Base-by-base conservation (phyloP, 2,797 vertebrate species). In the Rhyacichthys aspro region DNA sequence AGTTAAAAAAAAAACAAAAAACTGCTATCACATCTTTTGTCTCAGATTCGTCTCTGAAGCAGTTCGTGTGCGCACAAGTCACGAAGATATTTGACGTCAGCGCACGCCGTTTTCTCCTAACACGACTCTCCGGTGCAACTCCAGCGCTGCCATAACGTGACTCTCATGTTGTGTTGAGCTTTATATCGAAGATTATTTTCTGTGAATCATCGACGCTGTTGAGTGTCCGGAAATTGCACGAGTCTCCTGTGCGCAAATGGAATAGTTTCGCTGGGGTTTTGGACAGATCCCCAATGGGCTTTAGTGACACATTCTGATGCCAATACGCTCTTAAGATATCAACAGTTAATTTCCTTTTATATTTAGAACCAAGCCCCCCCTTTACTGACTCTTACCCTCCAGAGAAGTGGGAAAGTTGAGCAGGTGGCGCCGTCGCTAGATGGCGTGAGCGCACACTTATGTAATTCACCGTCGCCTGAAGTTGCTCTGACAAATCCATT, bases 31-130 rank as follows among this genome's bases (percentile, higher is more conserved):
- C 1, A 43, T 38, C 34, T 37, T 0, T 23, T 7, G 36, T 53
- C 11, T 23, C 49, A 12, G 8, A 16, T 49, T 15, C 10, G 3
- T 18, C 34, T 34, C 15, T 10, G 12, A 49, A 37, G 50, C 7
- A 9, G 17, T 37, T 39, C 11, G 17, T 76, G 66, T 44, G 74
- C 71, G 44, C 60, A 15, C 78, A 83, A 89, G 79, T 89, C 74
- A 54, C 59, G 59, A 73, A 59, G 60, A 61, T 69, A 48, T 80
- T 72, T 81, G 86, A 86, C 83, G 86, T 87, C 85, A 88, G 49
- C 47, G 48, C 16, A 32, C 56, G 47, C 14, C 11, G 45, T 62
- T 74, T 59, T 53, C 39, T 41, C 54, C 1, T 19, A 55, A 42
- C 42, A 61, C 52, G 63, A 56, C 39, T 61, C 64, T 66, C 67